phyloP scores from a whole-genome alignment of 2,797 vertebrate species.

The Peromyscus melanophrys region DNA sequence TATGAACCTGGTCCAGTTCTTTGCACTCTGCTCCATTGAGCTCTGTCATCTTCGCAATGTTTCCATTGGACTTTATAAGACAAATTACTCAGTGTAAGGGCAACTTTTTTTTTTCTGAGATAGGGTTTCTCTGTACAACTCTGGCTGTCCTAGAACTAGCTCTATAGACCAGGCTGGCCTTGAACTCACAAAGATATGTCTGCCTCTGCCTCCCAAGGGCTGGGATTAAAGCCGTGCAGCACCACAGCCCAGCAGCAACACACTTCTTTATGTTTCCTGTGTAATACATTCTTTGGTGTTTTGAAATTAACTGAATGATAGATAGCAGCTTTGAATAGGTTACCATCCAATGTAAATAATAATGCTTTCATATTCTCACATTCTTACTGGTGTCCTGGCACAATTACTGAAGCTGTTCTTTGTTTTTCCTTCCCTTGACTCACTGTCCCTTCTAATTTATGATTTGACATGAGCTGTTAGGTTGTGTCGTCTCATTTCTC shows the following conservation, averaged over 20 bases:
- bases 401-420: background rate
- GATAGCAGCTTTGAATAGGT: slow-evolving; percentile 16
- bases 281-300: slow-evolving; percentile 20
- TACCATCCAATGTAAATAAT: background rate
- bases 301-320: slow-evolving; percentile 13
- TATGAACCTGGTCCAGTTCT: background rate
- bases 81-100: background rate
- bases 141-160: background rate
- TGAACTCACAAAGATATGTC: background rate
- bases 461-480: background rate
- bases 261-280: background rate
- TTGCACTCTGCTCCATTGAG: background rate
- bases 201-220: background rate
- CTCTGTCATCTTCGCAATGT: background rate
- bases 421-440: slow-evolving; percentile 22
- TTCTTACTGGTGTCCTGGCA: background rate
- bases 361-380: background rate
- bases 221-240: background rate
- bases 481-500: slow-evolving; percentile 15
- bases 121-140: background rate
- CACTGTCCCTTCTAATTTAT: slow-evolving; percentile 27
- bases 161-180: background rate
- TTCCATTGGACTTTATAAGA: background rate
- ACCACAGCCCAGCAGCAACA: background rate
- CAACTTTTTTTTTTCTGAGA: background rate